These are phyloP conservation scores for Cephus sareptanus DNA, from an alignment of 2,888 invertebrate species.

Conservation along the genomic window DNA sequence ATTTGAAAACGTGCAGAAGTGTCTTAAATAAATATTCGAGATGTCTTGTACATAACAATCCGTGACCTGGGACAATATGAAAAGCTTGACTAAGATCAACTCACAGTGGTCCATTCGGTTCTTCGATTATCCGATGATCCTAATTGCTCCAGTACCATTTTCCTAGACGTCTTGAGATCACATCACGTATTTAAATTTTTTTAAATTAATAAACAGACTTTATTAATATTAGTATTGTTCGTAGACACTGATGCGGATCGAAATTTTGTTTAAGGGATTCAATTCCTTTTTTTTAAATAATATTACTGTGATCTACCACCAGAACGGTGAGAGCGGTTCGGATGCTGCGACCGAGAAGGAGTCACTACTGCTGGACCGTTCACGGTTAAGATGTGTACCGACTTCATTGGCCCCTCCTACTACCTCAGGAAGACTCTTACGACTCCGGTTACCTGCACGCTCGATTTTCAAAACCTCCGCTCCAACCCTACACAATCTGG, in stretches of 20 bases:
- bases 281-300: not conserved
- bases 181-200: not conserved
- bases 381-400: slow-evolving; percentile 50
- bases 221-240: not conserved
- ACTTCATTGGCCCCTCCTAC: slow-evolving; percentile 33
- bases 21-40: not conserved
- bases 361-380: slow-evolving; percentile 57
- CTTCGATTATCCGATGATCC: not conserved
- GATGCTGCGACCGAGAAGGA: slow-evolving; percentile 57
- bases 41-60: not conserved
- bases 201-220: not conserved
- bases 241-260: not conserved
- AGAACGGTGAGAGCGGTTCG: slow-evolving; percentile 27
- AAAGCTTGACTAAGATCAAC: not conserved
- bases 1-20: not conserved
- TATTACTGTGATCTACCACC: not conserved
- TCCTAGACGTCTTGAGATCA: not conserved
- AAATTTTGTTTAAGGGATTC: not conserved
- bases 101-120: not conserved
- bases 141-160: not conserved
- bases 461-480: slow-evolving; percentile 18
- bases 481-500: not conserved
- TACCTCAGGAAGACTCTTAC: slow-evolving; percentile 15
- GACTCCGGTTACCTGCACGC: slow-evolving; percentile 16
- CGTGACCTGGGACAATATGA: not conserved